Base-by-base conservation (phyloP, 2,888 invertebrate genomes). In the Tachina lurida region DNA sequence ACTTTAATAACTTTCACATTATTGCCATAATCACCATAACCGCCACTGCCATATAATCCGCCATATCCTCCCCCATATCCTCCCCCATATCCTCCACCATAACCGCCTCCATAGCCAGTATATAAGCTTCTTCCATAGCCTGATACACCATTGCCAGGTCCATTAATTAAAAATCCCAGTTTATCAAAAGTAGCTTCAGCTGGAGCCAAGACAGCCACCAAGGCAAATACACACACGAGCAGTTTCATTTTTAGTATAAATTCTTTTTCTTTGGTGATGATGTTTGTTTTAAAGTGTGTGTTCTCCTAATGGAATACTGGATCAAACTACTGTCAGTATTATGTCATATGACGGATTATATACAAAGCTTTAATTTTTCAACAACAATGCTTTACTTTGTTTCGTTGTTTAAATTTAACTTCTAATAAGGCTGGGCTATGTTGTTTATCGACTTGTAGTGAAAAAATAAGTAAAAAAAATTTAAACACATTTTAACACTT, bases 1-100 rank as follows among this genome's bases (percentile, higher is more conserved):
- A 91, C 90, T 73, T 91, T 91, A 71, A 91, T 89, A 65, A 91
- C 87, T 88, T 90, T 91, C 58, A 90, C 89, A 31, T 90, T 83
- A 58, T 88, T 89, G 49, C 80, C 86, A 62, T 87, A 87, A 0
- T 85, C 81, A 8, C 87, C 71, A 17, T 81, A 45, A 65, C 75
- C 77, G 13, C 78, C 84, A 13, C 22, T 9, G 10, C 74, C 31
- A 31, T 31, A 31, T 31, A 5, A 5, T 31, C 31, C 84, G 22
- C 84, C 77, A 43, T 87, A 84, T 12, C 67, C 81, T 22, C 65
- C 60, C 15, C 65, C 74, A 83, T 68, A 63, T 22, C 52, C 65
- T 10, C 70, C 60, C 9, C 74, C 81, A 15, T 65, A 52, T 4
- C 88, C 88, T 0, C 65, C 63, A n/a, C 87, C 87, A 31, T 87